Evolutionary conservation across 1,140 invertebrate species (phyloP).

Genomic region (Orius insidiosus): DNA sequence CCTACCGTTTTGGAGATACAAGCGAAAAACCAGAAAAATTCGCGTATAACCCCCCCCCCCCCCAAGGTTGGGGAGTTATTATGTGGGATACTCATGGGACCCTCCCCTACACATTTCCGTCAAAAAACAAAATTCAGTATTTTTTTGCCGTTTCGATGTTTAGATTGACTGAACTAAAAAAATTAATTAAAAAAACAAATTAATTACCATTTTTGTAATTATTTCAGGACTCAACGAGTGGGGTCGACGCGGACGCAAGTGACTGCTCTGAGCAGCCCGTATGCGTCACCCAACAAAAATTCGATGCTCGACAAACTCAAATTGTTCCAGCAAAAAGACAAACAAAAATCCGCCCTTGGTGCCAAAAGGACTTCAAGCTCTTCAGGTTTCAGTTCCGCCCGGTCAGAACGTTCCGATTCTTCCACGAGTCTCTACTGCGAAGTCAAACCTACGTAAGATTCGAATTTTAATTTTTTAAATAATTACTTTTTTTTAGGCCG

Average conservation of each 20-base stretch:
- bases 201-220: no score
- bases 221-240: slow-evolving; percentile 9
- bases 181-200: no score
- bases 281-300: slow-evolving; percentile 35
- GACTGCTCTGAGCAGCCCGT: slow-evolving; percentile 26
- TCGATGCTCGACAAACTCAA: slow-evolving; percentile 87
- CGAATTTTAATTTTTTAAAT: neutral
- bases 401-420: slow-evolving; percentile 65
- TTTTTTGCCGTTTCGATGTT: no score
- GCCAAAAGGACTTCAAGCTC: slow-evolving; percentile 76
- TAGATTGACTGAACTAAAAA: neutral
- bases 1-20: no score
- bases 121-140: no score
- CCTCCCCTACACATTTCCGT: no score
- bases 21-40: no score
- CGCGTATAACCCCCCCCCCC: no score
- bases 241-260: slow-evolving; percentile 23
- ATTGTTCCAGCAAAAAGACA: slow-evolving; percentile 69
- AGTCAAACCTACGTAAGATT: slow-evolving; percentile 21
- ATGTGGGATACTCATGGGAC: no score
- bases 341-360: slow-evolving; percentile 37
- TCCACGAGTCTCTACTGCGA: slow-evolving; percentile 32
- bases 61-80: no score
- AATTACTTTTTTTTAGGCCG: neutral
- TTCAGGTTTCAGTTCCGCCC: slow-evolving; percentile 73